Conservation (phyloP, 2,113 vertebrate genomes). For the Pomatorhinus ruficollis region DNA sequence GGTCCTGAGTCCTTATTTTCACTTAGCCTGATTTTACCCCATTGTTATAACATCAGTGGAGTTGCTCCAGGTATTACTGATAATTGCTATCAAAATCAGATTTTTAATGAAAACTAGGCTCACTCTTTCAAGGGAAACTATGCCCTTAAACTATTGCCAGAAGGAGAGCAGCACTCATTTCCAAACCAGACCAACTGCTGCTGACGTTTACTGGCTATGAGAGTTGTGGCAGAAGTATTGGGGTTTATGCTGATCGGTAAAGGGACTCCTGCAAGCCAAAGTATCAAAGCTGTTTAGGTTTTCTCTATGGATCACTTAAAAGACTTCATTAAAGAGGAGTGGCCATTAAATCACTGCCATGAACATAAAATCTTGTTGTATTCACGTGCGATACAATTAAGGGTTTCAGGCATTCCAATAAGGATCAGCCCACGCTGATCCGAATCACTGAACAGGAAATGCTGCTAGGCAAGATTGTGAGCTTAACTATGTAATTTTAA, state of each 20-base stretch:
- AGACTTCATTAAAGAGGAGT: background rate
- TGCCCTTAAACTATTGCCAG: background rate
- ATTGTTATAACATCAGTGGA: background rate
- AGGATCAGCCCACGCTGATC: constrained; percentile 47
- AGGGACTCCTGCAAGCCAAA: background rate
- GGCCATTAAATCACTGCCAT: background rate
- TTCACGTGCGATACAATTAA: background rate
- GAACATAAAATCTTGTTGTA: background rate
- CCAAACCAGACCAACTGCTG: background rate
- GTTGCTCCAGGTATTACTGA: background rate
- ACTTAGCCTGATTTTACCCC: background rate
- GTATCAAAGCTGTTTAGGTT: background rate
- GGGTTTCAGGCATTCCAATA: constrained; percentile 50
- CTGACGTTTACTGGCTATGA: background rate
- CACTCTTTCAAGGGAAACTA: background rate
- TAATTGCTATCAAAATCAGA: background rate
- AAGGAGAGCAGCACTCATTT: background rate
- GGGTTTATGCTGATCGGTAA: constrained; percentile 17
- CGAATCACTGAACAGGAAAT: constrained; percentile 56
- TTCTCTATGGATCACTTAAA: background rate
- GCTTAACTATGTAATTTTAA: constrained; percentile 22
- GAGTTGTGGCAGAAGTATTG: background rate
- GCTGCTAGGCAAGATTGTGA: constrained; percentile 31
- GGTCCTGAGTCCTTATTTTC: background rate
- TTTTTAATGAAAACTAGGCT: background rate